Base-by-base conservation (phyloP, 2,113 vertebrate genomes). In the Onychostoma macrolepis region DNA sequence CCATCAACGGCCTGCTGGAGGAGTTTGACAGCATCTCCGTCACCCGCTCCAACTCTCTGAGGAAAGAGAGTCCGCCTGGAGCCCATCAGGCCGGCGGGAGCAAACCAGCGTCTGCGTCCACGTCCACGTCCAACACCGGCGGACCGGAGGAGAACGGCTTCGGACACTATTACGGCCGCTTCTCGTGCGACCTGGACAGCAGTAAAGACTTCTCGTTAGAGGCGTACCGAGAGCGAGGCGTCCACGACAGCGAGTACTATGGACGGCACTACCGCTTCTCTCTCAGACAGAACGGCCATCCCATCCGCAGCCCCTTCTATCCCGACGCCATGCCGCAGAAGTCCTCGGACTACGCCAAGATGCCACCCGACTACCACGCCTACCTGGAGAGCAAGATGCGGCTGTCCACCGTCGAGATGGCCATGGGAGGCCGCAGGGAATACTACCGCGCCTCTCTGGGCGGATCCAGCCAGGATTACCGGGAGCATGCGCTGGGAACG, bases 21-120 rank as follows among this genome's bases (percentile, higher is more conserved):
- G 98, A 99, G 90, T 99, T 99, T 0, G 97, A 99, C 96, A 99
- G 96, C 90, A 98, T 99, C 92, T 99, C 98, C 0, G 98, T 99
- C 87, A 99, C 98, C 0, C 97, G 98, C 41, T 99, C 98, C 92
- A 99, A 99, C 91, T 99, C 98, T 33, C 94, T 99, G 83, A 95
- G 98, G 65, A 99, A 99, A 89, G 98, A 99, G 91, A 99, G 98
- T 58, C 98, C 98, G 0, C 97, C 97, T 6, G 96, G 96, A 4
- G 92, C 95, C 11, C 97, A 96, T 88, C 96, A 95, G 87, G 95
- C 96, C 2, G 95, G 95, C 0, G 13, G 93, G 30, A 78, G 82
- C n/a, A 96, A 96, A 92, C 95, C 94, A 0, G 85, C 91, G 4
- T 90, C 87, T 0, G 93, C 94, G 84, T 95, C 90, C 28, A 92